Evolutionary conservation across 2,888 invertebrate species (phyloP), one percentile per base, ranked within the genome.

Genomic region (Apotomis turbidana): DNA sequence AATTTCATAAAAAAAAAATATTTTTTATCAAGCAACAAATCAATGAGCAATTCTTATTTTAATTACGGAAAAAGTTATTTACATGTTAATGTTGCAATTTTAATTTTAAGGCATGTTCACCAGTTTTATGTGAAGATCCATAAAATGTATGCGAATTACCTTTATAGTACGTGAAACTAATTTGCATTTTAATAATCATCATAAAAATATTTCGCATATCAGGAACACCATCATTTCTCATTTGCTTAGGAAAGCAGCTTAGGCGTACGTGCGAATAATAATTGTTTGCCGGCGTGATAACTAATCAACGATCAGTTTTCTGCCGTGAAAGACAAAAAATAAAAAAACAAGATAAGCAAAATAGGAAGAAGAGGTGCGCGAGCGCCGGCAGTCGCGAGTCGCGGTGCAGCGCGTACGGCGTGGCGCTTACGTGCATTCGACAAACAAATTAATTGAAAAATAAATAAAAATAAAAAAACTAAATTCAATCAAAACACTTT

Each of bases 401-500:
- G 81, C 80, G 81, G 73, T 83, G 83, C 84, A 85, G 79, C 85
- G 79, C 78, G 83, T 85, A 85, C 83, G 78, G 78, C 82, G 81
- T 79, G 78, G 81, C 83, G 83, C 83, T 76, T 79, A 78, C 81
- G 83, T 69, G 59, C 59, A 57, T 46, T 51, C 61, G 76, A 49
- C 9, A 49, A 49, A 49, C 49, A 49, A 49, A 49, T 49, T 10
- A 2, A 49, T 9, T 49, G 12, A 49, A 49, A 49, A 49, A 49
- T 49, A 49, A 49, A 49, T 10, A 49, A 49, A 49, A 49, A 44
- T 44, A 44, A 49, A 49, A 1, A 49, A 6, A 41, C 5, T 41
- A 1, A 49, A 9, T 10, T 49, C 9, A 27, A 27, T 2, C 27
- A 9, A 3, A 49, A 49, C 1, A 49, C 9, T 64, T 66, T 55